These are phyloP conservation scores for Holothuria scabra DNA, from an alignment of 53 echinoderm and acorn worm genomes.

Conservation along the genomic window DNA sequence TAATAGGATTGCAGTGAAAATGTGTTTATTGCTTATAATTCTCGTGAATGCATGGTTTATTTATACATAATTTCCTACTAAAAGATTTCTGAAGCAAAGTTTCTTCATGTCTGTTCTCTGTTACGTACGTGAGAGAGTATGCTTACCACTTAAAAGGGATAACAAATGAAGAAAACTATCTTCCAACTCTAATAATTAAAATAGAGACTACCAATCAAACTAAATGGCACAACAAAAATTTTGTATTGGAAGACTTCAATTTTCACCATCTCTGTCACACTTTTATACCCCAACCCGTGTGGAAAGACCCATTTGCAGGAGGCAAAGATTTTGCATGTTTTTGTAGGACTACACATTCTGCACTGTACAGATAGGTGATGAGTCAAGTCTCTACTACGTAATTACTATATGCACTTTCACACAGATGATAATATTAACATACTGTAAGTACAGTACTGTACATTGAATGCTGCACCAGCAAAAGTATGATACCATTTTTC, in stretches of 20 bases:
- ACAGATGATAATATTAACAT: too few relatives aligned
- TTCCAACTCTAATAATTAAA: neutral
- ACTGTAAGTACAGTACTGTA: too few relatives aligned
- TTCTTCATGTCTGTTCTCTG: slow-evolving; percentile 1
- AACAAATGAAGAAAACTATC: neutral
- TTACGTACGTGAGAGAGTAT: neutral
- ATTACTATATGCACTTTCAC: too few relatives aligned
- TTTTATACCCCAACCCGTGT: too few relatives aligned
- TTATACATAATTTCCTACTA: neutral
- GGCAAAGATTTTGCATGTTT: too few relatives aligned
- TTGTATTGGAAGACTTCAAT: neutral
- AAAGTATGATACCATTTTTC: too few relatives aligned
- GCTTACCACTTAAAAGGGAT: slow-evolving; percentile 21
- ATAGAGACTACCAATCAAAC: neutral
- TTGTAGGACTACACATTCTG: too few relatives aligned
- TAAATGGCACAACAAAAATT: slow-evolving; percentile 6
- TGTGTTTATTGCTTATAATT: slow-evolving; percentile 13
- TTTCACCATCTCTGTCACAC: slow-evolving; percentile 11
- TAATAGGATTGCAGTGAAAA: slow-evolving; percentile 11
- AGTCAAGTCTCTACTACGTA: too few relatives aligned
- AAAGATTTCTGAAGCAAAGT: slow-evolving; percentile 27
- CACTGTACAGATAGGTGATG: too few relatives aligned
- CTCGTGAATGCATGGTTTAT: neutral
- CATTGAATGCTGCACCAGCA: too few relatives aligned
- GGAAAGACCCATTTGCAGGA: too few relatives aligned